Evolutionary conservation across 2,797 vertebrate genomes (phyloP), one percentile per base, ranked within the genome.

Genomic region (Amniataba percoides): DNA sequence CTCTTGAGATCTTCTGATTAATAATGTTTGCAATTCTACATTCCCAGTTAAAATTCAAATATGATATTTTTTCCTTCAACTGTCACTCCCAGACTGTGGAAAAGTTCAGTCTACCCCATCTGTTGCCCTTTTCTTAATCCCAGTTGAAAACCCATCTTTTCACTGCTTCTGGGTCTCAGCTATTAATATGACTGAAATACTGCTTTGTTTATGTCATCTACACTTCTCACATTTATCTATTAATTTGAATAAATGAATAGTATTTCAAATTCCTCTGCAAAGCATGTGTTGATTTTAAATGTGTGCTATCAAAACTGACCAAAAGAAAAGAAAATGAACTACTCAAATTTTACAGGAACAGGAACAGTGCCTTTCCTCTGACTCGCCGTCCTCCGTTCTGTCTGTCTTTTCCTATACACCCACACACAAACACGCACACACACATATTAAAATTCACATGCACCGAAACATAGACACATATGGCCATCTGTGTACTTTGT

Each of bases 401-500:
- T 34, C 59, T 43, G 19, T 36, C 23, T 23, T 45, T 45, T 40
- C 42, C 21, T 34, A 23, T 7, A 53, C 75, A 74, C 70, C 5
- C 43, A 61, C 77, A 42, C 51, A 45, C 7, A 31, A 0, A 52
- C 57, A 49, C 16, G 21, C 16, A 21, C 40, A 10, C 5, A 36
- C 45, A 67, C 31, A 31, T 18, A 36, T 40, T 15, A 45, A 13
- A 45, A 16, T 16, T 45, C 31, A 57, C 19, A 13, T n/a, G 27
- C 27, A n/a, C 19, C 12, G n/a, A 49, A 21, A 49, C n/a, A 21
- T 23, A 23, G n/a, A 23, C 48, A 51, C 48, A 51, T 56, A 74
- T 7, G 34, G 63, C 82, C 83, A 79, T 90, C 80, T 85, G 85
- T 79, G 67, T 67, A 36, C 64, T 81, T 31, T 65, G 46, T 62